Evolutionary conservation across 2,797 vertebrate genomes (phyloP).

Genomic region (Myotis pilosus): DNA sequence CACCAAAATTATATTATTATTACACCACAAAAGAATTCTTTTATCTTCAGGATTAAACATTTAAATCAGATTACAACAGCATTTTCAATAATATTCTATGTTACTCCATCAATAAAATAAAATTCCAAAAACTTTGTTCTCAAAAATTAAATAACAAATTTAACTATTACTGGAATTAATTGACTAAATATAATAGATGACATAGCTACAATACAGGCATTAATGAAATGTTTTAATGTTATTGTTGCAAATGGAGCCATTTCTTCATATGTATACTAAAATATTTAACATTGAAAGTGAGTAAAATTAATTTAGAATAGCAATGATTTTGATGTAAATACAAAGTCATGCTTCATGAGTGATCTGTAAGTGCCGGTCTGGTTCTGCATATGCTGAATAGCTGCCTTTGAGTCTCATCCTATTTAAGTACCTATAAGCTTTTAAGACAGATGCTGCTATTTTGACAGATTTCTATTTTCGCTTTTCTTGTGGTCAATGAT

Average conservation of each 20-base stretch:
- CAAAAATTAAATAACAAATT: conserved; percentile 22
- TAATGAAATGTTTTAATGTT: not conserved
- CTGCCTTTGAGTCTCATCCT: not conserved
- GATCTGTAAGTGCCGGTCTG: not conserved
- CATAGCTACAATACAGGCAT: not conserved
- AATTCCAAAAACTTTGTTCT: not conserved
- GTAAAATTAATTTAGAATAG: conserved; percentile 26
- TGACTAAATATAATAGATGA: not conserved
- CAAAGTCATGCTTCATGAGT: conserved; percentile 38
- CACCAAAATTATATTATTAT: not conserved
- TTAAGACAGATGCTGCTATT: not conserved
- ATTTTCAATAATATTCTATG: not conserved
- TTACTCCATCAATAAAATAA: not conserved
- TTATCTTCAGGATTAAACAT: not conserved
- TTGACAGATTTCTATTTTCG: not conserved
- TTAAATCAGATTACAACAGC: not conserved
- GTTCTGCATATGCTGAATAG: conserved; percentile 11
- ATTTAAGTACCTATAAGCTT: not conserved
- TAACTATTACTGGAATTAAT: not conserved
- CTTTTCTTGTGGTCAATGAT: not conserved
- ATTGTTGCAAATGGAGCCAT: not conserved
- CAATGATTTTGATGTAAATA: conserved; percentile 43
- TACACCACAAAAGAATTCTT: not conserved
- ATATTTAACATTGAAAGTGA: conserved; percentile 16
- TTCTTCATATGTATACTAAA: not conserved